Evolutionary conservation across 2,113 vertebrate genomes (phyloP).

Genomic region (Ivindomyrus marchei): DNA sequence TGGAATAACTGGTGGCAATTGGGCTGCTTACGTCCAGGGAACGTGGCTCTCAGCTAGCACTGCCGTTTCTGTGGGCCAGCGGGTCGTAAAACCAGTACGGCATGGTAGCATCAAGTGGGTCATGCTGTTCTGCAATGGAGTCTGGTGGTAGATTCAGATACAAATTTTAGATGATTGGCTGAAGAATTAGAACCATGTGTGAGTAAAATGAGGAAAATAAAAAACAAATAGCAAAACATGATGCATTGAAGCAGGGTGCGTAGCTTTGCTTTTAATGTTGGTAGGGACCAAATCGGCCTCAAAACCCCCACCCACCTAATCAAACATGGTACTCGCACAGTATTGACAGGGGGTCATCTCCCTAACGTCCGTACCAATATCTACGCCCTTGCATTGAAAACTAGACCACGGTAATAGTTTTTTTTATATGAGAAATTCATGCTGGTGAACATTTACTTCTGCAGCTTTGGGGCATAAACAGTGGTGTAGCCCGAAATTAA

Average conservation of each 20-base stretch:
- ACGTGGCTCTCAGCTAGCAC: neutral
- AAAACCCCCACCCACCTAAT: neutral
- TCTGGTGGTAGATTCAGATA: neutral
- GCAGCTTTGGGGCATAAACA: neutral
- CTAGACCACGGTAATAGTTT: neutral
- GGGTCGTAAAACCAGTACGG: neutral
- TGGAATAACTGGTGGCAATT: neutral
- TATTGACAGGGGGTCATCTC: neutral
- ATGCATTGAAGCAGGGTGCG: neutral
- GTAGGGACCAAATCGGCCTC: neutral
- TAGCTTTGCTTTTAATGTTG: neutral
- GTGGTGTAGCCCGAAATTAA: neutral
- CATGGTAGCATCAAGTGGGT: neutral
- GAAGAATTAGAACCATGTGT: neutral
- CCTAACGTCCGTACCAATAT: neutral
- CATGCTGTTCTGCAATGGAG: neutral
- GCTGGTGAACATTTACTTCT: neutral
- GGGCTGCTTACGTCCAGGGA: neutral
- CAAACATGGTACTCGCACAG: neutral
- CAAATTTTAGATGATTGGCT: neutral
- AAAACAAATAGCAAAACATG: neutral
- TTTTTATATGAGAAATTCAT: neutral
- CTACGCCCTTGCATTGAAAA: neutral
- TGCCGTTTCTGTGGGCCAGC: neutral
- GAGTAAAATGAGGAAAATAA: neutral